Percentiles rank a stretch among this genome's conserved stretches.
These are phyloP conservation scores for Ellobius talpinus DNA, from an alignment of 2,113 vertebrate species.

Conservation along the genomic window DNA sequence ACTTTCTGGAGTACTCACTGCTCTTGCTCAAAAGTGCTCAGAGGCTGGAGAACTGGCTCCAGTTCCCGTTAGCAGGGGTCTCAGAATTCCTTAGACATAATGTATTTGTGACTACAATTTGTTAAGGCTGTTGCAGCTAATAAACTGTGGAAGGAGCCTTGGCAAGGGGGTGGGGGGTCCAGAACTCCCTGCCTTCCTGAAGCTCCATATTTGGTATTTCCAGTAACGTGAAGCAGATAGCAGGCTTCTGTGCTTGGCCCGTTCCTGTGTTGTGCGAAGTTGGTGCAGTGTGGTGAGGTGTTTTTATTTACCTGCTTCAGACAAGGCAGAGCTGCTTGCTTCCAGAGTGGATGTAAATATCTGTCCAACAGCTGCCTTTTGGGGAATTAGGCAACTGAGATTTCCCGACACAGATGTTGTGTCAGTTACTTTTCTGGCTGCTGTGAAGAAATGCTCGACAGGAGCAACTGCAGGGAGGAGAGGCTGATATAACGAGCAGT, in stretches of 20 bases:
- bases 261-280: neutral
- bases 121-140: conserved; percentile 65
- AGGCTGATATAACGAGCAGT: neutral
- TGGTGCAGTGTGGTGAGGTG: neutral
- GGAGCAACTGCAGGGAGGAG: no score
- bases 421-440: neutral
- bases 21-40: conserved; percentile 51
- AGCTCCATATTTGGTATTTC: neutral
- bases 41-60: conserved; percentile 63
- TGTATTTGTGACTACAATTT: conserved; percentile 78
- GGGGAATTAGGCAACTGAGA: neutral
- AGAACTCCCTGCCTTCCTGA: neutral
- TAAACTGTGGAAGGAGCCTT: conserved; percentile 73
- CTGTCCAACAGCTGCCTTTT: neutral
- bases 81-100: conserved; percentile 76
- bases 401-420: neutral
- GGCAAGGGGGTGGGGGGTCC: conserved; percentile 21
- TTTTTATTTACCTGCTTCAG: conserved; percentile 46
- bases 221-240: conserved; percentile 34
- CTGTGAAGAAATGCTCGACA: neutral
- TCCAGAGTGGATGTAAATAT: neutral
- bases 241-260: neutral
- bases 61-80: conserved; percentile 66
- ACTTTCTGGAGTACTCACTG: conserved; percentile 75
- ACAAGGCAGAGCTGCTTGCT: neutral